These are phyloP conservation scores for Muraenolepis orangiensis DNA, from an alignment of 2,797 vertebrate species.

Conservation along the genomic window DNA sequence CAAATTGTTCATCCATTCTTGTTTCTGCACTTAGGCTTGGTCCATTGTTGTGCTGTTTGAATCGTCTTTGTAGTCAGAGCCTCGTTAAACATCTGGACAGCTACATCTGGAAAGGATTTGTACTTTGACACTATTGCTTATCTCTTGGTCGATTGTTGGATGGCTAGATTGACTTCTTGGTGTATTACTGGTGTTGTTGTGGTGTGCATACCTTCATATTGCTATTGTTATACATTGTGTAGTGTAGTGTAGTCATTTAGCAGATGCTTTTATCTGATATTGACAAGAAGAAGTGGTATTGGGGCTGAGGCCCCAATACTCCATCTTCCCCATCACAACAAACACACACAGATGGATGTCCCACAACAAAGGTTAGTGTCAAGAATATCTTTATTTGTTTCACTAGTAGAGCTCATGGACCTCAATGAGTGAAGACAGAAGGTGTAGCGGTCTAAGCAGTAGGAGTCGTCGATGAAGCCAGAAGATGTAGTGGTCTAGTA, in stretches of 20 bases:
- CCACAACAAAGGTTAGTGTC: not conserved
- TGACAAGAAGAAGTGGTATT: not conserved
- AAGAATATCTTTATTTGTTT: not conserved
- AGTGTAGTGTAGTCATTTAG: not conserved
- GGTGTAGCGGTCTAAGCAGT: too few relatives aligned
- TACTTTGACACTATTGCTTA: not conserved
- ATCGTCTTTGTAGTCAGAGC: too few relatives aligned
- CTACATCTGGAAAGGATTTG: not conserved
- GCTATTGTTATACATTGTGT: not conserved
- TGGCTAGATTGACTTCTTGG: not conserved
- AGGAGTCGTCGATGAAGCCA: not conserved
- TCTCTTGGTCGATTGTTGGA: not conserved
- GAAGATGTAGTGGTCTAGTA: constrained; percentile 19
- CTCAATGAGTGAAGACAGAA: too few relatives aligned
- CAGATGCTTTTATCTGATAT: not conserved
- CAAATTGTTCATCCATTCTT: too few relatives aligned
- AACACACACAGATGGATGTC: not conserved
- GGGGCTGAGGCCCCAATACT: not conserved
- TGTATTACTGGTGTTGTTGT: not conserved
- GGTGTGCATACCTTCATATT: not conserved
- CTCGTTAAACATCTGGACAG: too few relatives aligned
- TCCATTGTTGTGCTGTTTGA: too few relatives aligned
- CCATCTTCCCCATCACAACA: not conserved
- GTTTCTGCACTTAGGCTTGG: too few relatives aligned
- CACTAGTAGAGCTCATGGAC: too few relatives aligned